Percentiles rank a stretch among this genome's conserved stretches.
Evolutionary conservation across 2,888 invertebrate species (phyloP).

Genomic region (Stenolophus ochropezus): DNA sequence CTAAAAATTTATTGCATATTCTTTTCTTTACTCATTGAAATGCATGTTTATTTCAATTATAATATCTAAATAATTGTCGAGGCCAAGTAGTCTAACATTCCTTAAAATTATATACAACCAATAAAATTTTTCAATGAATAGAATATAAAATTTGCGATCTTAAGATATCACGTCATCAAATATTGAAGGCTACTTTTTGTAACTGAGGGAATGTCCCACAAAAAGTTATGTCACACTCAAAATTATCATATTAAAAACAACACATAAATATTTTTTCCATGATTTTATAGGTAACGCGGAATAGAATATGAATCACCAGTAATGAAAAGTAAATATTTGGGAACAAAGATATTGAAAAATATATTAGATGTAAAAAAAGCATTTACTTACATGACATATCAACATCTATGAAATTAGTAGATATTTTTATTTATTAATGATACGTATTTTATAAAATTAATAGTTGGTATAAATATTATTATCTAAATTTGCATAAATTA

Average conservation of each 20-base stretch:
- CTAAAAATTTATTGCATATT: not conserved
- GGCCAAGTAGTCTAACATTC: not conserved
- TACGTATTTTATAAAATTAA: too few relatives aligned
- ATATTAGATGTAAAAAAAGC: not conserved
- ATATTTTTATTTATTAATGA: too few relatives aligned
- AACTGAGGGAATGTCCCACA: conserved; percentile 20
- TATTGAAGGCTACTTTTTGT: conserved; percentile 29
- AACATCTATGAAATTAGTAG: too few relatives aligned
- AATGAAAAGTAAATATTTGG: conserved; percentile 2
- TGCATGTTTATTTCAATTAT: not conserved
- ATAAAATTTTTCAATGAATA: not conserved
- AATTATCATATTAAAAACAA: not conserved
- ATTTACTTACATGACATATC: too few relatives aligned
- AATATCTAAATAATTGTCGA: not conserved
- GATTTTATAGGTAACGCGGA: not conserved
- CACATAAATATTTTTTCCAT: not conserved
- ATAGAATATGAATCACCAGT: not conserved
- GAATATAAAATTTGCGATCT: conserved; percentile 11
- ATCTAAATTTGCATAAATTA: too few relatives aligned
- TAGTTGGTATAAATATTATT: too few relatives aligned
- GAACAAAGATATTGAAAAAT: not conserved
- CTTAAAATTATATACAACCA: not conserved
- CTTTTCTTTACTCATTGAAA: too few relatives aligned
- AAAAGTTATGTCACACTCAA: conserved; percentile 19
- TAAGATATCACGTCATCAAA: conserved; percentile 28